phyloP scores from a whole-genome alignment of 2,797 vertebrate genomes.

The Sebastes melanostomus region DNA sequence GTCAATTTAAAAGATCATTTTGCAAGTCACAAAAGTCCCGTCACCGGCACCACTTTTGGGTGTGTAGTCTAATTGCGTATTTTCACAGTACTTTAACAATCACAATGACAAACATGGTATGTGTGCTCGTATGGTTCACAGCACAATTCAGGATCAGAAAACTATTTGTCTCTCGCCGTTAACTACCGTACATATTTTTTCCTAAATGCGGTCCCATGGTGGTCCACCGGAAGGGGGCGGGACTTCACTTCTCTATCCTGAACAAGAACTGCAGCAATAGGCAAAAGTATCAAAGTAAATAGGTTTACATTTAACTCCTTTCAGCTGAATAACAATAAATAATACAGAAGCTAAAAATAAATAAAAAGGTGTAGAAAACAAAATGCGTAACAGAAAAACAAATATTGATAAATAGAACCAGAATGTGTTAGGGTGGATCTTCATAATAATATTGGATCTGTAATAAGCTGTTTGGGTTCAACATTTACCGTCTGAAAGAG shows the following conservation, averaged over 20 bases:
- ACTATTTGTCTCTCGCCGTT: not conserved
- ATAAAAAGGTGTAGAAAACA: not conserved
- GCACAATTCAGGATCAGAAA: not conserved
- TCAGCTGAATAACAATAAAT: not conserved
- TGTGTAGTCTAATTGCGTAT: not conserved
- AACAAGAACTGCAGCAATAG: not conserved
- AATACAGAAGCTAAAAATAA: too few species aligned
- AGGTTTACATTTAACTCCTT: not conserved
- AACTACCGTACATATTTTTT: too few species aligned
- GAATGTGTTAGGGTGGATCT: not conserved
- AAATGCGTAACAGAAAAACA: not conserved
- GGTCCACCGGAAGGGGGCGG: too few species aligned
- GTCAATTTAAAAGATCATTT: not conserved
- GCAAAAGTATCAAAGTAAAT: not conserved
- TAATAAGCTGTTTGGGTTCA: too few species aligned
- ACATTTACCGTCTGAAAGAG: too few species aligned
- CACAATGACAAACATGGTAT: not conserved
- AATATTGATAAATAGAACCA: not conserved
- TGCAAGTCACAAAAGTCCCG: not conserved
- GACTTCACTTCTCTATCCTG: too few species aligned
- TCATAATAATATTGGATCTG: not conserved
- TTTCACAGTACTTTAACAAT: not conserved
- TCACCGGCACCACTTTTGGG: not conserved
- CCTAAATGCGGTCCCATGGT: too few species aligned
- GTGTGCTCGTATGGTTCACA: not conserved